Evolutionary conservation across 30 jellyfish, hydroid and myxozoan species (phyloP).

Genomic region (Phacellophora camtschatica): DNA sequence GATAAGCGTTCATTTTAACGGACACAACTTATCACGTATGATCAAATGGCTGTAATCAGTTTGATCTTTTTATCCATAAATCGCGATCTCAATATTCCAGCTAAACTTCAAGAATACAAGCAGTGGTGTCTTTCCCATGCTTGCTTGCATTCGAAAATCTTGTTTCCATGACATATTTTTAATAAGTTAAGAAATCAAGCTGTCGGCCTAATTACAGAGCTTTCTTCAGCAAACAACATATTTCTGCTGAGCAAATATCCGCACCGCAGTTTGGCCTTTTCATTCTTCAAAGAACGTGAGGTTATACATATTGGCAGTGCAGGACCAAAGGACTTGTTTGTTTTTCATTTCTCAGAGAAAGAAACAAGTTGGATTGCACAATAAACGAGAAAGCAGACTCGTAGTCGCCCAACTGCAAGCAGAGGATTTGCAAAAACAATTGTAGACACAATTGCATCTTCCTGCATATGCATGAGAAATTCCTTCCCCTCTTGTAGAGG

Average conservation of each 20-base stretch:
- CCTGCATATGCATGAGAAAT: background rate
- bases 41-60: too few species aligned
- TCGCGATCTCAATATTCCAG: background rate
- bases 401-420: conserved; percentile 44
- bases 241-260: conserved; percentile 59
- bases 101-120: background rate
- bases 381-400: conserved; percentile 4
- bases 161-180: conserved; percentile 56
- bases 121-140: conserved; percentile 14
- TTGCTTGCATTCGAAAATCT: conserved; percentile 22
- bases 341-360: conserved; percentile 42
- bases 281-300: conserved; percentile 61
- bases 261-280: conserved; percentile 74
- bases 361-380: conserved; percentile 29
- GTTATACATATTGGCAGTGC: conserved; percentile 57
- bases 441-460: background rate
- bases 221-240: conserved; percentile 69
- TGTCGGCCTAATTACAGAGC: conserved; percentile 69
- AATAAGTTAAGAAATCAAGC: conserved; percentile 64
- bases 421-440: background rate
- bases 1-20: too few species aligned
- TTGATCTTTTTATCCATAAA: background rate
- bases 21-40: too few species aligned
- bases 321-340: conserved; percentile 35
- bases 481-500: background rate